Percentiles rank a stretch among this genome's conserved stretches.
phyloP scores from a whole-genome alignment of 1,140 invertebrate genomes.

The Cecropterus lyciades region DNA sequence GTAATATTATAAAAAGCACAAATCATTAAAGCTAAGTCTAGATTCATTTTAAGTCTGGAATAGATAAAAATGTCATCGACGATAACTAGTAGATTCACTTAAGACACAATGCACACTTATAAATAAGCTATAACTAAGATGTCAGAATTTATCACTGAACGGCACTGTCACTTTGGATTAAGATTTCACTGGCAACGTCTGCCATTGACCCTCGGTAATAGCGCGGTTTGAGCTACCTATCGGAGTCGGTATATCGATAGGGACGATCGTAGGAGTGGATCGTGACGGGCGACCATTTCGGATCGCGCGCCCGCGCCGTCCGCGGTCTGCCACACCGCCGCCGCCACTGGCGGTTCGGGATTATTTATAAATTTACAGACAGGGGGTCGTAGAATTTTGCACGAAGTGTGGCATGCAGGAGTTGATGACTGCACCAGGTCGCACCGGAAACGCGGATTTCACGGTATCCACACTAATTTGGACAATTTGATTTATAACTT shows the following conservation, averaged over 20 bases:
- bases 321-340: conserved; percentile 75
- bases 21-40: conserved; percentile 3
- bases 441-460: conserved; percentile 63
- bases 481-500: conserved; percentile 15
- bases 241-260: conserved; percentile 30
- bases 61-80: not conserved
- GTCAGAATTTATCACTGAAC: conserved; percentile 21
- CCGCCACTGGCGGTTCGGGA: conserved; percentile 77
- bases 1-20: not conserved
- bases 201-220: conserved; percentile 13
- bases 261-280: conserved; percentile 39
- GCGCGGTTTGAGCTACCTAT: conserved; percentile 34
- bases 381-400: conserved; percentile 82
- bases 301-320: conserved; percentile 77
- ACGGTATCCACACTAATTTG: conserved; percentile 35
- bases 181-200: conserved; percentile 44
- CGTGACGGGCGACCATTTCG: conserved; percentile 57
- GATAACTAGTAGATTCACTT: conserved; percentile 1
- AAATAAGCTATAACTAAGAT: conserved; percentile 15
- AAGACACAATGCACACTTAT: conserved; percentile 18
- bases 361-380: conserved; percentile 83
- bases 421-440: conserved; percentile 67
- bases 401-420: conserved; percentile 73
- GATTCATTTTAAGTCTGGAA: not conserved
- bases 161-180: conserved; percentile 36